Evolutionary conservation across 2,888 invertebrate genomes (phyloP), one percentile per base, ranked within the genome.

Genomic region (Timema cristinae): DNA sequence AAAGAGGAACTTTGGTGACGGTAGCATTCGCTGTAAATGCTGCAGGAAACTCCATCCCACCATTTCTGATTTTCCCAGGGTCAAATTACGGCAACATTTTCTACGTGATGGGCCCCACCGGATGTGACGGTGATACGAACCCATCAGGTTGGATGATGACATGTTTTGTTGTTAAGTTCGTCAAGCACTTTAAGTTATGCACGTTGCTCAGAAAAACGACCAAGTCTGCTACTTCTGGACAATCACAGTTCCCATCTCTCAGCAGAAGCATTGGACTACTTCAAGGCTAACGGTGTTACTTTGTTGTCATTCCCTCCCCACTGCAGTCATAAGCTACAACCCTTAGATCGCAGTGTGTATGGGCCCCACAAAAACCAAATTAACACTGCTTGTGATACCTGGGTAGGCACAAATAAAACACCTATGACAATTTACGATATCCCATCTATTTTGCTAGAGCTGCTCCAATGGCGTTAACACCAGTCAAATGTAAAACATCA

Each of bases 351-450:
- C 32, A 49, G 63, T 51, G 66, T 70, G 13, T 66, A 70, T 63
- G 51, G 52, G 13, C 51, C 50, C 2, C 50, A 63, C n/a, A 59
- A 59, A 10, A 9, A 69, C 10, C 48, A 50, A 7, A 50, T 70
- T 15, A 70, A 61, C 70, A 13, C 50, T 10, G 63, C 63, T 15
- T 70, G 51, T 66, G 70, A 70, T 50, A 50, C 61, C 7, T 66
- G 50, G 51, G 32, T 51, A 47, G 15, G 69, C 48, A 56, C 69
- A 48, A 1, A 69, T 32, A 56, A 69, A 49, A 16, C 13, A 16
- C 59, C 50, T 2, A 59, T 69, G 61, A 69, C 7, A 54, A 69
- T 69, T 56, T 61, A 69, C 49, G 61, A 69, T 56, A 69, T 69
- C 15, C 59, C 61, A 7, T 59, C 59, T 48, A 69, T 69, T 69